These are phyloP conservation scores for Coenobita brevimanus DNA, from an alignment of 1,140 invertebrate genomes.

Conservation along the genomic window DNA sequence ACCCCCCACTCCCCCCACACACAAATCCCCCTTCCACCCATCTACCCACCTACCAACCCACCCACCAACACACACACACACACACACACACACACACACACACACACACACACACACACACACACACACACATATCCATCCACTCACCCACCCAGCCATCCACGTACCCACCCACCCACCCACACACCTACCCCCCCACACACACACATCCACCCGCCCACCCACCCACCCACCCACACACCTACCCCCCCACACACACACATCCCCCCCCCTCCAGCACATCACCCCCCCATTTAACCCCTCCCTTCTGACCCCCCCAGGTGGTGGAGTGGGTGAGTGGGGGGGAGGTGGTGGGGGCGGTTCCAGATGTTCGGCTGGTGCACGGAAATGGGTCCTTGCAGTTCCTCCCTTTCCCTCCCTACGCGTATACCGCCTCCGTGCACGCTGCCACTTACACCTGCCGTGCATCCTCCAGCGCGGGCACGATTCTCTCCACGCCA, in stretches of 20 bases:
- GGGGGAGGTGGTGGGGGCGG: constrained; percentile 31
- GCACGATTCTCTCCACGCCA: constrained; percentile 43
- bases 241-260: too few species aligned
- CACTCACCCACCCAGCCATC: too few species aligned
- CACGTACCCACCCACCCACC: too few species aligned
- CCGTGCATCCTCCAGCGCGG: constrained; percentile 44
- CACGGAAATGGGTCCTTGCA: constrained; percentile 35
- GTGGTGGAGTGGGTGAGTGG: constrained; percentile 48
- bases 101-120: too few species aligned
- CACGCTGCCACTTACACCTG: constrained; percentile 55
- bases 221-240: too few species aligned
- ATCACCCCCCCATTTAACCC: too few species aligned
- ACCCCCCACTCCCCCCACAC: not conserved
- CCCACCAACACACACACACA: not conserved
- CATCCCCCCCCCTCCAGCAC: too few species aligned
- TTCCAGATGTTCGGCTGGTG: constrained; percentile 30
- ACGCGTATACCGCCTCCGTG: constrained; percentile 43
- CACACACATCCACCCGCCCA: too few species aligned
- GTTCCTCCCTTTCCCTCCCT: constrained; percentile 51
- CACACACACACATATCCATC: not conserved
- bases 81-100: not conserved
- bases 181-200: too few species aligned
- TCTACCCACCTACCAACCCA: not conserved
- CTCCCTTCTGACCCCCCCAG: too few species aligned
- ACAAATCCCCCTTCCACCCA: not conserved